Base-by-base conservation (phyloP, 2,113 vertebrate species). In the Microtus montanus region DNA sequence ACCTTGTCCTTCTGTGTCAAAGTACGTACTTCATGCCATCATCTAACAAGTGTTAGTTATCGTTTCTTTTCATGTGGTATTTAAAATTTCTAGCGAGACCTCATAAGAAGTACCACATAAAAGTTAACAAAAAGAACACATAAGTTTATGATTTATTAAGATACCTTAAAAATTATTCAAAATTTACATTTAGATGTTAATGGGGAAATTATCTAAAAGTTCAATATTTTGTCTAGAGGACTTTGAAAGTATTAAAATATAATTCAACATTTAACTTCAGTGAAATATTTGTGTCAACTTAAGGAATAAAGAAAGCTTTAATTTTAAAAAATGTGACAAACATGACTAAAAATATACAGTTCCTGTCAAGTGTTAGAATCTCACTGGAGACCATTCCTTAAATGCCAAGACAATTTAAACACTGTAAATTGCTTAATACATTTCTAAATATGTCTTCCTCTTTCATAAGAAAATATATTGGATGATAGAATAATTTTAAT, bases 191-290 rank as follows among this genome's bases (percentile, higher is more conserved):
- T 28, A 47, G 89, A 61, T 86, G 13, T 66, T 30, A 91, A 94
- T 74, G 78, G 24, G 73, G 14, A 66, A 75, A 93, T 70, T 35
- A 70, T 74, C 58, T 87, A 19, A 84, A 94, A 71, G 38, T 7
- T 84, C 49, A 96, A 38, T 86, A 91, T 93, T 82, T 61, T 82
- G 93, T 78, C 95, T 95, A 17, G 73, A 84, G 17, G 1, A 49
- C 77, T 68, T 44, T 95, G 44, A 84, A 95, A 95, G 91, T 15
- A 82, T 64, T 82, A 96, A 96, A 75, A 22, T 88, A 49, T 83
- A 86, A 58, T 33, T 90, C 95, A 5, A 91, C 88, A 61, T 41
- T 90, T 97, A 89, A 64, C 5, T 49, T 93, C 17, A 88, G 41
- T 38, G 19, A 89, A 96, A 90, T 92, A 88, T 26, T 92, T 96